These are phyloP conservation scores for Papilio protenor DNA, from an alignment of 2,888 invertebrate genomes.

Conservation along the genomic window DNA sequence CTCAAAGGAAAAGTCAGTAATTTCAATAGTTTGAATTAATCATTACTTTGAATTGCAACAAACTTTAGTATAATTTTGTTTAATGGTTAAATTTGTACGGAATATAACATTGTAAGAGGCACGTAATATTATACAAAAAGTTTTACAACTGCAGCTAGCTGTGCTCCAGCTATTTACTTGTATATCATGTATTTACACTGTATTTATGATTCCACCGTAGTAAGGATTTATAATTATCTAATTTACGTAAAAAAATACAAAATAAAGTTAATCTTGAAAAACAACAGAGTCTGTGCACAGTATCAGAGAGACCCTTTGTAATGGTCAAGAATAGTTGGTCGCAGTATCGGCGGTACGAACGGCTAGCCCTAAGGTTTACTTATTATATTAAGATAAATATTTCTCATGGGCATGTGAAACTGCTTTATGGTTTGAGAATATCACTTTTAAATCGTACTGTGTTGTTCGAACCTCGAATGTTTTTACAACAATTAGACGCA, in stretches of 20 bases:
- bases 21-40: slow-evolving; percentile 10
- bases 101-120: background rate
- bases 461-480: slow-evolving; percentile 72
- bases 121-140: background rate
- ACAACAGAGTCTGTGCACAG: background rate
- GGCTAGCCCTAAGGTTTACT: slow-evolving; percentile 77
- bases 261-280: background rate
- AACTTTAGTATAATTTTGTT: slow-evolving; percentile 2
- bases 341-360: slow-evolving; percentile 52
- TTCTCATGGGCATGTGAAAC: slow-evolving; percentile 82
- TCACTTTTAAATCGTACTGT: slow-evolving; percentile 81
- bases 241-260: background rate
- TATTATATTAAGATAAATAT: slow-evolving; percentile 84
- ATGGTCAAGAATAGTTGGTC: slow-evolving; percentile 61
- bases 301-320: slow-evolving; percentile 35
- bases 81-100: background rate
- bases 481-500: slow-evolving; percentile 83
- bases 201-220: background rate
- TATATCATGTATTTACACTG: background rate
- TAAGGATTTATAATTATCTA: background rate
- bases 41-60: slow-evolving; percentile 12
- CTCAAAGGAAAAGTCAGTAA: slow-evolving; percentile 18
- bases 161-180: background rate
- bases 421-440: slow-evolving; percentile 83
- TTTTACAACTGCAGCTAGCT: background rate